phyloP scores from a whole-genome alignment of 2,113 vertebrate species.

The Dicentrarchus labrax region DNA sequence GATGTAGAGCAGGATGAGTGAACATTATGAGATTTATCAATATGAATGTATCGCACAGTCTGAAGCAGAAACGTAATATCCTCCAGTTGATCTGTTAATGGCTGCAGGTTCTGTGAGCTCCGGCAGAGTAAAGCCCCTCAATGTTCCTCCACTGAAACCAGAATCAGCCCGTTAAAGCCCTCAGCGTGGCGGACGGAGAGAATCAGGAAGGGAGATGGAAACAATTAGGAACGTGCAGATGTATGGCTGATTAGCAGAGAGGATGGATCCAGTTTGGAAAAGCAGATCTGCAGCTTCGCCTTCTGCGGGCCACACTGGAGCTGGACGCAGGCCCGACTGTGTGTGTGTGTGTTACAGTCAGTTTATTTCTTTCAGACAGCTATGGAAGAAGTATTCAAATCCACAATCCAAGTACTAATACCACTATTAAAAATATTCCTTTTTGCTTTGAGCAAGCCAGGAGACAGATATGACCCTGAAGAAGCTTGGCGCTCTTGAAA shows the following conservation, averaged over 20 bases:
- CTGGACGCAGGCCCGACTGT: constrained; percentile 6
- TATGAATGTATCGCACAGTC: neutral
- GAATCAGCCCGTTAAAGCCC: constrained; percentile 28
- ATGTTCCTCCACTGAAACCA: constrained; percentile 21
- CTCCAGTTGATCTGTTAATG: constrained; percentile 51
- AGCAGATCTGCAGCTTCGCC: constrained; percentile 43
- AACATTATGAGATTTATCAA: neutral
- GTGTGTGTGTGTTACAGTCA: neutral
- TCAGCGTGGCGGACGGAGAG: constrained; percentile 6
- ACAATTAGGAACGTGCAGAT: constrained; percentile 84
- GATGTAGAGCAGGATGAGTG: neutral
- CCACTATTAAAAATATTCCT: neutral
- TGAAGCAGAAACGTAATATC: constrained; percentile 41
- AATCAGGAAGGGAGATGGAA: constrained; percentile 85
- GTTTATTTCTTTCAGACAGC: neutral
- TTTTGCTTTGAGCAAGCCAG: neutral
- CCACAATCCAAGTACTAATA: too few relatives aligned
- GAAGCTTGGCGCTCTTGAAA: neutral
- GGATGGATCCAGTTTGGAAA: constrained; percentile 59
- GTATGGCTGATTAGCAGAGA: constrained; percentile 56
- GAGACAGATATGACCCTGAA: neutral
- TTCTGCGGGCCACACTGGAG: constrained; percentile 60
- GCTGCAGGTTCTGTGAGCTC: constrained; percentile 34
- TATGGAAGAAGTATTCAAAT: neutral
- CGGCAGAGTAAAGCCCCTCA: constrained; percentile 28